phyloP scores from a whole-genome alignment of 2,888 invertebrate species.

The Plusia festucae region DNA sequence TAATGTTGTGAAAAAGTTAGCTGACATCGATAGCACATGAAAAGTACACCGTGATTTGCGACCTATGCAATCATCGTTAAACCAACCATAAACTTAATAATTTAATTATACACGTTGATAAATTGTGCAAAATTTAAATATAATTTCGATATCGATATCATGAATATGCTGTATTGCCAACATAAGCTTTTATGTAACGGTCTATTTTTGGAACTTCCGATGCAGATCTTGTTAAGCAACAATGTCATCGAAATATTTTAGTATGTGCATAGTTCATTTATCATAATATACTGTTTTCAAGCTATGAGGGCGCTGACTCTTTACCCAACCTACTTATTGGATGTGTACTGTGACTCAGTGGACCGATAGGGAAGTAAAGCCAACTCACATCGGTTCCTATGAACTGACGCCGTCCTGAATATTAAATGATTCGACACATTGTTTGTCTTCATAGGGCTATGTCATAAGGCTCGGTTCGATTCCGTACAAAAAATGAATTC shows the following conservation, averaged over 20 bases:
- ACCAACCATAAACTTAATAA: conserved; percentile 21
- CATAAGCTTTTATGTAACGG: too few species aligned
- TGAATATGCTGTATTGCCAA: not conserved
- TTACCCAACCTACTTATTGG: conserved; percentile 25
- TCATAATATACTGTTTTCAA: conserved; percentile 3
- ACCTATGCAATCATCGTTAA: conserved; percentile 15
- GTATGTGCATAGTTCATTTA: conserved; percentile 7
- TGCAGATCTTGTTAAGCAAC: not conserved
- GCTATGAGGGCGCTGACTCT: conserved; percentile 32
- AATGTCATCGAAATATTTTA: not conserved
- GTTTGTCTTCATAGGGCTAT: too few species aligned
- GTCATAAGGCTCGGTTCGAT: conserved; percentile 35
- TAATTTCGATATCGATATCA: not conserved
- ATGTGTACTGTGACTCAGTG: conserved; percentile 46
- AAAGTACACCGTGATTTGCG: conserved; percentile 1
- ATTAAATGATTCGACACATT: conserved; percentile 65
- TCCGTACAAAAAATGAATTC: conserved; percentile 50
- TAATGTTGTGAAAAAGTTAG: not conserved
- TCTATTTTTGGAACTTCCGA: too few species aligned
- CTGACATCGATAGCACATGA: not conserved
- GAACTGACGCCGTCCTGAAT: conserved; percentile 75
- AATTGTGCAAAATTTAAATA: conserved; percentile 11
- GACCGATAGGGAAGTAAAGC: conserved; percentile 44
- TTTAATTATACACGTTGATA: conserved; percentile 1
- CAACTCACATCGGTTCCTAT: conserved; percentile 69